Conservation (phyloP, 2,888 invertebrate species). For the Drosophila macrospina region DNA sequence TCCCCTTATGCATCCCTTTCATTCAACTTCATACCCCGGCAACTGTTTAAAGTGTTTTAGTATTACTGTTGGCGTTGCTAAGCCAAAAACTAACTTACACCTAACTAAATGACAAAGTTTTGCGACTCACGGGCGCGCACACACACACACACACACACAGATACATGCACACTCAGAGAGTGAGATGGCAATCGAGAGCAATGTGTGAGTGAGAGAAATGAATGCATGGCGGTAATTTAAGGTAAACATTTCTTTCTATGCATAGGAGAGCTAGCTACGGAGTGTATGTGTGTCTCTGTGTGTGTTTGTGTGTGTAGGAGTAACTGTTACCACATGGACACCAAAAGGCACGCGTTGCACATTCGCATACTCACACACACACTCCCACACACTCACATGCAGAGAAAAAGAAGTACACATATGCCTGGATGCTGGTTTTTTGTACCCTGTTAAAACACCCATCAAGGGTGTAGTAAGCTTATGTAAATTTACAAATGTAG, state of each 20-base stretch:
- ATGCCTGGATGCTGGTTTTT: slow-evolving; percentile 15
- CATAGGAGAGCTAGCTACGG: slow-evolving; percentile 41
- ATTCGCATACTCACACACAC: slow-evolving; percentile 32
- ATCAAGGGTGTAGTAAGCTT: not conserved
- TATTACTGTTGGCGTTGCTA: slow-evolving; percentile 67
- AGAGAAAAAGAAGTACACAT: slow-evolving; percentile 22
- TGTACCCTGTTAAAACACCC: slow-evolving; percentile 13
- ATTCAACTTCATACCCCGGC: slow-evolving; percentile 16
- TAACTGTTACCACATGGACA: slow-evolving; percentile 58
- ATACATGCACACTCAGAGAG: not conserved
- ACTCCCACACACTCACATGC: slow-evolving; percentile 2
- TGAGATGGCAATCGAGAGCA: not conserved
- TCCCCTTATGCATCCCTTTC: slow-evolving; percentile 3
- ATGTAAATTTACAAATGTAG: not conserved
- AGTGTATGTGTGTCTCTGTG: slow-evolving; percentile 10
- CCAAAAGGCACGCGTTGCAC: slow-evolving; percentile 62
- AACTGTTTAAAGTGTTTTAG: slow-evolving; percentile 79
- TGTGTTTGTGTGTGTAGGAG: slow-evolving; percentile 19
- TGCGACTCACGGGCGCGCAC: slow-evolving; percentile 41
- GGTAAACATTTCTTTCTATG: slow-evolving; percentile 75
- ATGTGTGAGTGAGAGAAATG: slow-evolving; percentile 4
- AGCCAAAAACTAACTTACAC: slow-evolving; percentile 81
- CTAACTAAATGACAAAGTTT: slow-evolving; percentile 80
- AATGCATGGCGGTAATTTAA: slow-evolving; percentile 67
- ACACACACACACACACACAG: slow-evolving; percentile 21